phyloP scores from a whole-genome alignment of 2,113 vertebrate species.

The Calcarius ornatus region DNA sequence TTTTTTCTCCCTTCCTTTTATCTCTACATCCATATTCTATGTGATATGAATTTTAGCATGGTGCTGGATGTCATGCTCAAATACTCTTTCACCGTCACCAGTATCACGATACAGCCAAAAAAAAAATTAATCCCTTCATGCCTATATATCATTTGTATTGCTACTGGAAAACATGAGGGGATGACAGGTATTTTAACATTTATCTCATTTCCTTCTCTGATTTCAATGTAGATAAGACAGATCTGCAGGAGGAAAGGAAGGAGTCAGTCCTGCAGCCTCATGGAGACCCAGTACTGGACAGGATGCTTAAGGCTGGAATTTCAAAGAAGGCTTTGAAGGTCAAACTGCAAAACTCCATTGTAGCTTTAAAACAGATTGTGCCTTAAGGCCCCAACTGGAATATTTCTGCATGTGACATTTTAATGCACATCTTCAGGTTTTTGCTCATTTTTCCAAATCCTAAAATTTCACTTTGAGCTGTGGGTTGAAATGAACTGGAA shows the following conservation, averaged over 20 bases:
- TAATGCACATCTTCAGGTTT: background rate
- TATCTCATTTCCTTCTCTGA: background rate
- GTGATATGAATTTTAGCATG: background rate
- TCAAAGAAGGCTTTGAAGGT: background rate
- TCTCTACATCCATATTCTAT: background rate
- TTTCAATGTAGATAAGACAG: background rate
- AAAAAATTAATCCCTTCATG: background rate
- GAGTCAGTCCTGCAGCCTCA: background rate
- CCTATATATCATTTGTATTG: background rate
- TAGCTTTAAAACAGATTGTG: background rate
- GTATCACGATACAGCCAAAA: background rate
- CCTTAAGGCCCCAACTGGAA: background rate
- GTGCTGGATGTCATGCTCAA: background rate
- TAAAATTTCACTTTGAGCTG: slow-evolving; percentile 38
- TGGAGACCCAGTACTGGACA: background rate
- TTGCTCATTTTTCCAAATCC: slow-evolving; percentile 15
- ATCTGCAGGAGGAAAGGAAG: background rate
- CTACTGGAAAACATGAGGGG: background rate
- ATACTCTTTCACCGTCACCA: background rate
- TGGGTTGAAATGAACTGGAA: slow-evolving; percentile 29
- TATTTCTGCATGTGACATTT: slow-evolving; percentile 32
- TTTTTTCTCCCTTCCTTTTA: background rate
- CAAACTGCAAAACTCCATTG: background rate
- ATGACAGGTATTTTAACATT: background rate
- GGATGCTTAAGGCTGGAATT: background rate